phyloP scores from a whole-genome alignment of 2,888 invertebrate genomes.

The Sphaeridia pumilis region DNA sequence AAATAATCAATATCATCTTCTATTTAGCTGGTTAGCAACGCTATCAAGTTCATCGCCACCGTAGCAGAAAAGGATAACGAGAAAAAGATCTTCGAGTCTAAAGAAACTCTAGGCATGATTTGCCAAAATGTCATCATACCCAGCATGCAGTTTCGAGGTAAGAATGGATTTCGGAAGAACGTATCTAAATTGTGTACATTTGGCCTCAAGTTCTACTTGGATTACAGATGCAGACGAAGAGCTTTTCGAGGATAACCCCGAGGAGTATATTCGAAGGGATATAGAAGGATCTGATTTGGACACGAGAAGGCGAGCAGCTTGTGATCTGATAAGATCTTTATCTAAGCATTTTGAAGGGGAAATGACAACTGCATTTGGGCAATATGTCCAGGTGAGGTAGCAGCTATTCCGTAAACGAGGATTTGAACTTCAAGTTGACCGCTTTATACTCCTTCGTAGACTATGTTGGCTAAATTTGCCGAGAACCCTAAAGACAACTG shows the following conservation, averaged over 20 bases:
- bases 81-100: constrained; percentile 76
- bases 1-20: too few species aligned
- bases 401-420: too few species aligned
- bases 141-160: constrained; percentile 90
- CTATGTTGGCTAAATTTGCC: constrained; percentile 64
- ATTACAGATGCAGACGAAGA: constrained; percentile 85
- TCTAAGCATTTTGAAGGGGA: constrained; percentile 75
- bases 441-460: constrained; percentile 40
- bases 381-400: constrained; percentile 70
- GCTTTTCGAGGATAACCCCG: constrained; percentile 93
- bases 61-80: constrained; percentile 86
- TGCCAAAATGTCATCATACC: constrained; percentile 98
- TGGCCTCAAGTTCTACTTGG: too few species aligned
- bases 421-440: too few species aligned
- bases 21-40: constrained; percentile 82
- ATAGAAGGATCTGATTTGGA: constrained; percentile 98
- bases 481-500: constrained; percentile 67
- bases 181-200: too few species aligned
- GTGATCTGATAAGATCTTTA: constrained; percentile 88
- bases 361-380: constrained; percentile 76
- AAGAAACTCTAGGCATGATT: constrained; percentile 71
- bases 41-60: constrained; percentile 85
- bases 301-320: constrained; percentile 87
- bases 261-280: constrained; percentile 90
- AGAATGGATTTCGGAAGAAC: constrained; percentile 30